Evolutionary conservation across 2,797 vertebrate genomes (phyloP).

Genomic region (Uromys caudimaculatus): DNA sequence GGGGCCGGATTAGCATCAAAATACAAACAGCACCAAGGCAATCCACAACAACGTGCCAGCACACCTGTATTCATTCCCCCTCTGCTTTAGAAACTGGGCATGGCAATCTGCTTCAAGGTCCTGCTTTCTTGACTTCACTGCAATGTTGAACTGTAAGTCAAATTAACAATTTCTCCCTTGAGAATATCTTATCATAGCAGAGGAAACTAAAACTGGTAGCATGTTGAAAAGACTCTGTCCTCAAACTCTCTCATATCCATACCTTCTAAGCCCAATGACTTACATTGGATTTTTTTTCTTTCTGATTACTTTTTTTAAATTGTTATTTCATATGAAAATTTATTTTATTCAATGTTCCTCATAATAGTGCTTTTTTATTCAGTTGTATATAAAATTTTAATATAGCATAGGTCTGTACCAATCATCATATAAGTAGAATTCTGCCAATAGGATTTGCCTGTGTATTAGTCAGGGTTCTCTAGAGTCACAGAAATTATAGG

Average conservation of each 20-base stretch:
- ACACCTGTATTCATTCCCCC: background rate
- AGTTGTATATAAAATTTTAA: slow-evolving; percentile 5
- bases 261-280: background rate
- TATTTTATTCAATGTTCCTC: background rate
- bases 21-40: no score
- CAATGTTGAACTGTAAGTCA: background rate
- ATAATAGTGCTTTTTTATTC: background rate
- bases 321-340: slow-evolving; percentile 17
- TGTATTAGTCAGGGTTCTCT: no score
- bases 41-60: no score
- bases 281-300: background rate
- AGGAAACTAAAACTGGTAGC: background rate
- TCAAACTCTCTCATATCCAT: background rate
- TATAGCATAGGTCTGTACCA: slow-evolving; percentile 23
- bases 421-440: slow-evolving; percentile 73
- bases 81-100: background rate
- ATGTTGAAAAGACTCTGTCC: background rate
- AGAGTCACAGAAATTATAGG: no score
- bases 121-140: background rate
- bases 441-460: slow-evolving; percentile 56
- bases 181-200: background rate
- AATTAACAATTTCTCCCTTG: background rate
- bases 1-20: no score
- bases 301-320: background rate
- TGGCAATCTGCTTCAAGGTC: background rate